These are phyloP conservation scores for Slavum lentiscoides DNA, from an alignment of 2,888 invertebrate genomes.

Conservation along the genomic window DNA sequence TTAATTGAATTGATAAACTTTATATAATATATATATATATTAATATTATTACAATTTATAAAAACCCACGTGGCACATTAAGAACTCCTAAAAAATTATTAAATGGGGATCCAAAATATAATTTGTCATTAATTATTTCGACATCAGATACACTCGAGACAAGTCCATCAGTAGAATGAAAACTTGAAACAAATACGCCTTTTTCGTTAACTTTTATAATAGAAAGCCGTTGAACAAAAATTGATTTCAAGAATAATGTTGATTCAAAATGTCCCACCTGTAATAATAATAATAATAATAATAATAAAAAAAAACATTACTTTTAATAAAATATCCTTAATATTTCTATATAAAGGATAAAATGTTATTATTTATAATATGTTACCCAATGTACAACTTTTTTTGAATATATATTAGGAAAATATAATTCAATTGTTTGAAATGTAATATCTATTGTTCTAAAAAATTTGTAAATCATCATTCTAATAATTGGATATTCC, in stretches of 20 bases:
- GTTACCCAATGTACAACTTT: constrained; percentile 54
- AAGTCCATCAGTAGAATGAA: constrained; percentile 68
- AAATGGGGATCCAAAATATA: constrained; percentile 73
- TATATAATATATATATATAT: too few species aligned
- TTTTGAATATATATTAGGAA: constrained; percentile 54
- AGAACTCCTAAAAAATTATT: constrained; percentile 70
- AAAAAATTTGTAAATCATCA: constrained; percentile 45
- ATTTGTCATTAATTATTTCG: constrained; percentile 67
- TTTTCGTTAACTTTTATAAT: constrained; percentile 71
- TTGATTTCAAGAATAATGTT: constrained; percentile 58
- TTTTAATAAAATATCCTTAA: too few species aligned
- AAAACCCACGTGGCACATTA: constrained; percentile 31
- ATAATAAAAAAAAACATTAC: too few species aligned
- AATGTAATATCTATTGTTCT: constrained; percentile 48
- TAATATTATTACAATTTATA: background rate
- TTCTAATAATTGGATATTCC: constrained; percentile 53
- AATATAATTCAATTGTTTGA: constrained; percentile 36
- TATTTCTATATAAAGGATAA: too few species aligned
- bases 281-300: too few species aligned
- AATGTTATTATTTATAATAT: too few species aligned
- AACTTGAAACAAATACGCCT: constrained; percentile 72
- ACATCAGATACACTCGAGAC: constrained; percentile 68
- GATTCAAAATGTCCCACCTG: constrained; percentile 64
- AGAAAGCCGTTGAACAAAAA: constrained; percentile 63
- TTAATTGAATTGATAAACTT: too few species aligned